These are phyloP conservation scores for Pollachius pollachius DNA, from an alignment of 2,113 vertebrate species.

Conservation along the genomic window DNA sequence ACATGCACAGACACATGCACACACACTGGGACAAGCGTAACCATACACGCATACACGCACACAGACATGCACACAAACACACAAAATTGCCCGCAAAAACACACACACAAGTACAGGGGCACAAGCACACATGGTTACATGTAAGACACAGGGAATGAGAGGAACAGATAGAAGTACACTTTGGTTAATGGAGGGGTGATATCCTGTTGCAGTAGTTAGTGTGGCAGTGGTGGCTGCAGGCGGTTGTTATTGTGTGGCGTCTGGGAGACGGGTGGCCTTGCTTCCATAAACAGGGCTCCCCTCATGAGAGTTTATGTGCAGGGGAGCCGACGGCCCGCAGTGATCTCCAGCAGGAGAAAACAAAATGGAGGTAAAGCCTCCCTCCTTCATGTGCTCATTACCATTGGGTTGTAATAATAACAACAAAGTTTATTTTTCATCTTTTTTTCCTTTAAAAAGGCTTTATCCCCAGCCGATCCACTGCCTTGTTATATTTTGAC, in stretches of 20 bases:
- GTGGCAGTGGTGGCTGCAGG: too few relatives aligned
- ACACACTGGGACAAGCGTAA: background rate
- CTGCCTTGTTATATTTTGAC: background rate
- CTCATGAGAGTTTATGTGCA: too few relatives aligned
- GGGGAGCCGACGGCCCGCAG: too few relatives aligned
- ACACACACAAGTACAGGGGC: conserved; percentile 14
- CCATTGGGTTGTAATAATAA: too few relatives aligned
- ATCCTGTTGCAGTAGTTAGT: too few relatives aligned
- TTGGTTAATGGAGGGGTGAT: too few relatives aligned
- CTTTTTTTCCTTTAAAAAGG: background rate
- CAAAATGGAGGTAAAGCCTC: too few relatives aligned
- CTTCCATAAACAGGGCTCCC: too few relatives aligned
- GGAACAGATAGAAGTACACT: background rate
- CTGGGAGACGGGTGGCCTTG: too few relatives aligned
- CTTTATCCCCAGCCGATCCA: background rate
- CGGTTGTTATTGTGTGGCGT: too few relatives aligned
- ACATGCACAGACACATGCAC: background rate
- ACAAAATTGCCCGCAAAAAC: background rate
- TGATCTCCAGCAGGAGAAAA: too few relatives aligned
- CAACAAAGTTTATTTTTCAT: background rate
- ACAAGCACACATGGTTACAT: conserved; percentile 37
- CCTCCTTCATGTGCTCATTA: too few relatives aligned
- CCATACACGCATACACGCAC: conserved; percentile 1
- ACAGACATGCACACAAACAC: background rate
- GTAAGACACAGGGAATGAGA: background rate